Percentiles rank a stretch among this genome's conserved stretches.
Evolutionary conservation across 2,113 vertebrate species (phyloP).

Genomic region (Glaucomys volans): DNA sequence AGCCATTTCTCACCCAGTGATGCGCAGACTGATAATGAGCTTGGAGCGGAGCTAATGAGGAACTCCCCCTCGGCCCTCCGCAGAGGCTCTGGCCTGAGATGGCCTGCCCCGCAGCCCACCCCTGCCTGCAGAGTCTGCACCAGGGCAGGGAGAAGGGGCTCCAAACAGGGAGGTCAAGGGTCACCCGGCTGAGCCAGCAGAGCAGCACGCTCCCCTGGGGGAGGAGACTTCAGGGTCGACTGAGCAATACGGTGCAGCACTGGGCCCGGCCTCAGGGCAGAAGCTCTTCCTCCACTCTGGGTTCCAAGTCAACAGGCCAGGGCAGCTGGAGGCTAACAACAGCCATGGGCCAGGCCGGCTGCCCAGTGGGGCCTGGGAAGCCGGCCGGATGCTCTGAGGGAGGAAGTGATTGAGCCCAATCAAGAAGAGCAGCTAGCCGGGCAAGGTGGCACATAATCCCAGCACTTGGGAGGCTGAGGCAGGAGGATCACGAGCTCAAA

Average conservation of each 20-base stretch:
- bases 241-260: fast-evolving
- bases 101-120: background rate
- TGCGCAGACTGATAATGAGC: conserved; percentile 82
- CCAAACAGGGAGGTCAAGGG: background rate
- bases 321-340: background rate
- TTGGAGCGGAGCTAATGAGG: conserved; percentile 74
- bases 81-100: background rate
- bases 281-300: background rate
- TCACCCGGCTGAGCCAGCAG: background rate
- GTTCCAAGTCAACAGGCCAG: background rate
- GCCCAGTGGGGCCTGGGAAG: background rate
- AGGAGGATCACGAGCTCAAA: background rate
- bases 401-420: background rate
- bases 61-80: conserved; percentile 62
- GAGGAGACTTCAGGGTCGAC: background rate
- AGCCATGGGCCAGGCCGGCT: background rate
- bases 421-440: background rate
- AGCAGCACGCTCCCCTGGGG: fast-evolving
- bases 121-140: background rate
- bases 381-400: background rate
- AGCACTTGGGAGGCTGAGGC: background rate
- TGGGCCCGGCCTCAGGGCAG: background rate
- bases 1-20: conserved; percentile 84
- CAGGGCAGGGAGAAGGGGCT: background rate
- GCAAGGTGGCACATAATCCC: background rate